Base-by-base conservation (phyloP, 2,797 vertebrate species). In the Chaenodraco wilsoni region DNA sequence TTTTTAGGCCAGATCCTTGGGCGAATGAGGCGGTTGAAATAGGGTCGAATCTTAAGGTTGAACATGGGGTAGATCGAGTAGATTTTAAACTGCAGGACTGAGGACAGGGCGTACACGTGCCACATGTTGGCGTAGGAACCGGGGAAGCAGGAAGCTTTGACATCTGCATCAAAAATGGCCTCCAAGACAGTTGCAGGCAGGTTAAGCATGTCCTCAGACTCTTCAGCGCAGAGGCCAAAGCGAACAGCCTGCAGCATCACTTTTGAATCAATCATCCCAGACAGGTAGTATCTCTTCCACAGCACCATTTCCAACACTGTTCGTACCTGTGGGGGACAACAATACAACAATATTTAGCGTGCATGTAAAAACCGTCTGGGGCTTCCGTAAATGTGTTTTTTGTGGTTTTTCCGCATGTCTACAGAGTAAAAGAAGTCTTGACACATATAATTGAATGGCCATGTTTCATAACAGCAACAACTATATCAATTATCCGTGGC, bases 11-110 rank as follows among this genome's bases (percentile, higher is more conserved):
- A 89, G 57, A 89, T 93, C 65, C 98, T 93, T 1, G 97, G 96
- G 0, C 96, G 95, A 58, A 99, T 98, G 12, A 99, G 79, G 0
- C 98, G 93, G 86, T 99, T 96, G 76, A 98, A 99, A 78, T 99
- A 99, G 0, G 97, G 96, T 1, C 98, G 93, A 64, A 99, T 99
- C 91, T 97, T 98, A 81, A 95, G 91, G 89, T 99, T 99, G 82
- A 96, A 97, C 97, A 97, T 96, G 54, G 98, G 98, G 70, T 99
- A 99, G 84, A 99, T 95, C 23, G 98, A 99, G 87, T 97, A 98
- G 87, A 99, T 95, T 83, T 97, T 97, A 55, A 95, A 95, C 82
- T 95, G 92, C 1, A 99, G 90, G 21, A 99, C 96, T 0, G 98
- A 98, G 0, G 97, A 95, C 3, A 99, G 88, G 1, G 97, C 96